phyloP scores from a whole-genome alignment of 2,888 invertebrate species.

The Lomographa bimaculata region DNA sequence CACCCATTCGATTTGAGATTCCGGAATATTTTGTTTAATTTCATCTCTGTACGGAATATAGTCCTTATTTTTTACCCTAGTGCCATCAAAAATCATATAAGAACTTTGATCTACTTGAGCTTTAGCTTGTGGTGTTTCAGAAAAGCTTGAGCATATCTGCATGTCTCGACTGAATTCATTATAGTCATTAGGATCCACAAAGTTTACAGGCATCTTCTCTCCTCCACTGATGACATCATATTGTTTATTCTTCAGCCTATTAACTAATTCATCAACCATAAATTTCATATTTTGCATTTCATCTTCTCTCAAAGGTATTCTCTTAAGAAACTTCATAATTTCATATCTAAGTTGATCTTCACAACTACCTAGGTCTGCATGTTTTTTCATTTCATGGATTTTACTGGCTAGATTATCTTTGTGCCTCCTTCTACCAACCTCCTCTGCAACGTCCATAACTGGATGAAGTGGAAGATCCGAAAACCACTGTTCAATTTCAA shows the following conservation, averaged over 20 bases:
- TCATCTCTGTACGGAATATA: conserved; percentile 9
- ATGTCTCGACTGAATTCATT: conserved; percentile 42
- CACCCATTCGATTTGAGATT: not conserved
- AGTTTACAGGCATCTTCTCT: conserved; percentile 36
- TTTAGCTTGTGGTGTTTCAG: conserved; percentile 20
- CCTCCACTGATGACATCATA: conserved; percentile 23
- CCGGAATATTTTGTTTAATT: conserved; percentile 2
- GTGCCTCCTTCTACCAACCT: conserved; percentile 40
- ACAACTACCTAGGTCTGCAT: conserved; percentile 27
- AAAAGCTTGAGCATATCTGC: conserved; percentile 41
- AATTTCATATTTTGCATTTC: conserved; percentile 41
- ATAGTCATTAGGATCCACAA: conserved; percentile 40
- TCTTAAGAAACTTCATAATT: conserved; percentile 43
- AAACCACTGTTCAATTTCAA: conserved; percentile 64
- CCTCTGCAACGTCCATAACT: conserved; percentile 34
- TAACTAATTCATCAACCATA: conserved; percentile 52
- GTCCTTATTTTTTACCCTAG: conserved; percentile 17
- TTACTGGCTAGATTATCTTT: conserved; percentile 52
- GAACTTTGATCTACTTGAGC: conserved; percentile 25
- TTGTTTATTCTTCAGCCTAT: conserved; percentile 47
- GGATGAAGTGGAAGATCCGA: conserved; percentile 48
- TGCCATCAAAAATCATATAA: conserved; percentile 28
- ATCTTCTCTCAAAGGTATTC: conserved; percentile 40
- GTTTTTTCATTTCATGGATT: conserved; percentile 48
- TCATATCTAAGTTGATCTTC: conserved; percentile 44